These are phyloP conservation scores for Pristionchus arcanus DNA, from an alignment of 2,888 invertebrate genomes.

Conservation along the genomic window DNA sequence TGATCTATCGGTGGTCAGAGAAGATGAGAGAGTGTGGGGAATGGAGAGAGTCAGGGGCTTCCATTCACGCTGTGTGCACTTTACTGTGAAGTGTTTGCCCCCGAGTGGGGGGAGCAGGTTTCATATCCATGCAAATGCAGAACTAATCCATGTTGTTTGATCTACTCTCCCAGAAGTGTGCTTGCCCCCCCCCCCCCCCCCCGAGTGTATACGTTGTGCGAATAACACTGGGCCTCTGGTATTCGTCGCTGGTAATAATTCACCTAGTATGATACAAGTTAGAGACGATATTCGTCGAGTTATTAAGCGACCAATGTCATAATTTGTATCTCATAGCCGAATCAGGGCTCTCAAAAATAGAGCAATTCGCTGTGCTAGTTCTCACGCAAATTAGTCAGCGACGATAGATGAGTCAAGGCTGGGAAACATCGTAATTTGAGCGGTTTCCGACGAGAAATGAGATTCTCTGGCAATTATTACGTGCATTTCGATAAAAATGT, in stretches of 20 bases:
- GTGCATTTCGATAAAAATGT: not conserved
- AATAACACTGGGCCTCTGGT: not conserved
- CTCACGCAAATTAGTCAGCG: conserved; percentile 14
- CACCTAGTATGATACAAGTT: no score
- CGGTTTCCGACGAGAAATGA: not conserved
- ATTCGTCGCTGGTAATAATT: no score
- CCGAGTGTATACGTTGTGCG: not conserved
- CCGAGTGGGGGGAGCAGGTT: not conserved
- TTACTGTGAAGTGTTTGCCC: conserved; percentile 6
- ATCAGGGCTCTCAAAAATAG: not conserved
- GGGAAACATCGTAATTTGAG: not conserved
- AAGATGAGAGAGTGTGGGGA: not conserved
- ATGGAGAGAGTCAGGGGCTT: not conserved
- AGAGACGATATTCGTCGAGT: no score
- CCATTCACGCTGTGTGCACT: not conserved
- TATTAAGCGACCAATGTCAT: no score
- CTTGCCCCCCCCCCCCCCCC: no score
- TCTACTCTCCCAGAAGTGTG: not conserved
- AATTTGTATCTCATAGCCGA: not conserved
- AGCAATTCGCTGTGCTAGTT: conserved; percentile 19
- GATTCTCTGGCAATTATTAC: not conserved
- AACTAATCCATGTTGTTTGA: not conserved
- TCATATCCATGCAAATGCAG: conserved; percentile 10
- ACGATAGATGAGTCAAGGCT: not conserved
- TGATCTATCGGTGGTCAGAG: not conserved